Evolutionary conservation across 2,888 invertebrate genomes (phyloP), one percentile per base, ranked within the genome.

Genomic region (Drosophila prostipennis): DNA sequence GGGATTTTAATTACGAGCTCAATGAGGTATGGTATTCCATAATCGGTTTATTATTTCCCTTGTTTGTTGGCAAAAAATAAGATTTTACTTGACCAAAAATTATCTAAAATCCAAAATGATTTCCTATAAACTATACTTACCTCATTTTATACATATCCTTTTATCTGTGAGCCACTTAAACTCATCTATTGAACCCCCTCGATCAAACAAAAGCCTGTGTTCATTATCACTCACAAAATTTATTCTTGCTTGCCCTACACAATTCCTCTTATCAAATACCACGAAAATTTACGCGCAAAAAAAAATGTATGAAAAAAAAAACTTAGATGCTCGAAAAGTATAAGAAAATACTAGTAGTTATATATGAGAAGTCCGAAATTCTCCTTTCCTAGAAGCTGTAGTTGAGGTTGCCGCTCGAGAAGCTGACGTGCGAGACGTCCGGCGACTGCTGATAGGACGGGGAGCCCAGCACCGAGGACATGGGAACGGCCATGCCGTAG

Each of bases 391-490:
- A 91, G 71, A 91, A 91, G 48, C 87, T 90, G 51, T 92, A 92
- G 49, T 80, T 82, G 36, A 91, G 75, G 55, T 89, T 90, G 61
- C 92, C 92, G 56, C 93, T 92, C 10, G 89, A 90, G 75, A 92
- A 92, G 77, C 92, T 93, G 1, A 93, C 93, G 57, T 92, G 93
- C 7, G 93, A 92, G 2, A 93, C 93, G 29, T 92, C 90, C 40
- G 92, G 91, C 1, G 93, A 92, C 16, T 93, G 89, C 14, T 93
- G 93, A 74, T 83, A 92, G 57, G 92, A 90, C 37, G 93, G 76
- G 26, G 77, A 14, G 16, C 48, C 64, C 52, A 76, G 16, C 14
- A 81, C 79, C 36, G 87, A 72, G 46, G 78, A 36, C 40, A 85
- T 80, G 6, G 88, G 87, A 8, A 78, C 64, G 11, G 88, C 55